Percentiles rank a stretch among this genome's conserved stretches.
These are phyloP conservation scores for Malurus elegans DNA, from an alignment of 2,113 vertebrate genomes.

Conservation along the genomic window DNA sequence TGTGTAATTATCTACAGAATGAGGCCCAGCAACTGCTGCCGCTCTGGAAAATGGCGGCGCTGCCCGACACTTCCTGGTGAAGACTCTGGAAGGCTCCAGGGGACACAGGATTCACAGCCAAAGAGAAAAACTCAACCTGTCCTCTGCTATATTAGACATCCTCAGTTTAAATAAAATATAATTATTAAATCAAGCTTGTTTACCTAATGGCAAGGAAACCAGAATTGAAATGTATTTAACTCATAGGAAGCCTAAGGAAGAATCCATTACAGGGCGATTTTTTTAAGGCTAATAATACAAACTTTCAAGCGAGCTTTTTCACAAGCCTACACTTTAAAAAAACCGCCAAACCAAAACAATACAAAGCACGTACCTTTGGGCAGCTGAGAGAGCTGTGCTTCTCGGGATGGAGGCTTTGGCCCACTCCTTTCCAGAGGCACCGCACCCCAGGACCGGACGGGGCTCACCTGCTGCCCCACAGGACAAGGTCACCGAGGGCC, in stretches of 20 bases:
- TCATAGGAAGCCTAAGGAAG: neutral
- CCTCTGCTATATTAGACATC: neutral
- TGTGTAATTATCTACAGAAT: rapidly evolving
- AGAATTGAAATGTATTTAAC: neutral
- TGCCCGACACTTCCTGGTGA: neutral
- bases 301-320: neutral
- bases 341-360: rapidly evolving
- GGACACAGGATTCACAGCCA: rapidly evolving
- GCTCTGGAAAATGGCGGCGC: neutral
- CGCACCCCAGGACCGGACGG: no score
- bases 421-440: neutral
- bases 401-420: neutral
- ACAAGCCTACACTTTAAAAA: neutral
- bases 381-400: neutral
- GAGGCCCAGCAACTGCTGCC: rapidly evolving
- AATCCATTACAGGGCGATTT: neutral
- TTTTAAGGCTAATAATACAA: neutral
- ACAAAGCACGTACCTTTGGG: neutral
- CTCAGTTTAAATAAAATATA: neutral
- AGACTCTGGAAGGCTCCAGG: neutral
- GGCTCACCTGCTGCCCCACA: neutral
- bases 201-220: neutral
- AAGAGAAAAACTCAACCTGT: neutral
- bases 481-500: neutral
- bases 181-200: neutral